phyloP scores from a whole-genome alignment of 2,888 invertebrate genomes.

The Pollenia labialis region DNA sequence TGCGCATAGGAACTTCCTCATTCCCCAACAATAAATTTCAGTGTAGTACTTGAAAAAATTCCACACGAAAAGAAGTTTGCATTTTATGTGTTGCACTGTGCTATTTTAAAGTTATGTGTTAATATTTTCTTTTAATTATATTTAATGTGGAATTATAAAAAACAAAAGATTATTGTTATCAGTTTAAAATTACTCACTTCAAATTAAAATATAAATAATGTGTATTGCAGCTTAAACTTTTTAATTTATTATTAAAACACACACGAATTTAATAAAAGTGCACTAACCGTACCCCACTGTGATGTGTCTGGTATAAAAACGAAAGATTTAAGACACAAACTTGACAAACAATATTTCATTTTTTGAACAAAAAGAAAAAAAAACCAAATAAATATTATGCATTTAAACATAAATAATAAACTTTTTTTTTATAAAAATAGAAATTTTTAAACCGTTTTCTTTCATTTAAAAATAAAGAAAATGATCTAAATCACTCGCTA shows the following conservation, averaged over 20 bases:
- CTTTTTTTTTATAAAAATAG: slow-evolving; percentile 5
- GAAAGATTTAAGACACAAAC: slow-evolving; percentile 71
- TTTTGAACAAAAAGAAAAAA: slow-evolving; percentile 9
- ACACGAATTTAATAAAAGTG: neutral
- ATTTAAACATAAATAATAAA: slow-evolving; percentile 10
- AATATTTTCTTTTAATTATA: too few species aligned
- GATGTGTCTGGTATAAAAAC: slow-evolving; percentile 37
- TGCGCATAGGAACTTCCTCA: too few species aligned
- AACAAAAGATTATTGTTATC: too few species aligned
- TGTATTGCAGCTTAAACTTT: neutral
- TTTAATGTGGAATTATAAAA: too few species aligned
- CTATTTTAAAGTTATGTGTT: too few species aligned
- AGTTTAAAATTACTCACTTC: neutral
- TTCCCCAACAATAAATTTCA: too few species aligned
- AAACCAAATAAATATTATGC: neutral
- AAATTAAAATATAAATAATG: neutral
- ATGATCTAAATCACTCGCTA: slow-evolving; percentile 20
- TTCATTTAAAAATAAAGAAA: neutral
- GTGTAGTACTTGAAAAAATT: too few species aligned
- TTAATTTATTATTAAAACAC: neutral
- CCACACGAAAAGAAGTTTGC: too few species aligned
- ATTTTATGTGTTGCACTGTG: too few species aligned
- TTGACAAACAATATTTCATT: slow-evolving; percentile 13
- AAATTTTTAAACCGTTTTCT: neutral
- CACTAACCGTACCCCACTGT: neutral